Evolutionary conservation across 2,797 vertebrate genomes (phyloP).

Genomic region (Notolabrus celidotus): DNA sequence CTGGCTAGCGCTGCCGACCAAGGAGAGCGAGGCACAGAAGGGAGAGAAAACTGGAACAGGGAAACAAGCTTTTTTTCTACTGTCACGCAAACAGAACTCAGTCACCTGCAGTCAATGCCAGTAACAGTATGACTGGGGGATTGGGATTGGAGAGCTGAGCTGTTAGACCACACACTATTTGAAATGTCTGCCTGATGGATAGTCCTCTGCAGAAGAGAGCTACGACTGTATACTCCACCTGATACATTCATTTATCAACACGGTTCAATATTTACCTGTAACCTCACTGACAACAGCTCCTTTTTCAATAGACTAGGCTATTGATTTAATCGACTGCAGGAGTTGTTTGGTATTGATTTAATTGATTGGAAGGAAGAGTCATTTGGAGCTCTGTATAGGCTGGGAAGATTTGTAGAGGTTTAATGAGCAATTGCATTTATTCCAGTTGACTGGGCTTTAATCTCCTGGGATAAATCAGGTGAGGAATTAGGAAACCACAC

Average conservation of each 20-base stretch:
- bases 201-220: constrained; percentile 55
- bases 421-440: constrained; percentile 71
- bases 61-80: constrained; percentile 63
- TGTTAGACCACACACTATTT: constrained; percentile 64
- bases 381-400: constrained; percentile 37
- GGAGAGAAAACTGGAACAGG: constrained; percentile 58
- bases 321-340: constrained; percentile 64
- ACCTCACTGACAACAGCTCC: constrained; percentile 47
- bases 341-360: constrained; percentile 73
- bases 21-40: constrained; percentile 64
- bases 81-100: constrained; percentile 56
- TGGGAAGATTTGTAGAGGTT: constrained; percentile 61
- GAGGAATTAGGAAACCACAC: constrained; percentile 44
- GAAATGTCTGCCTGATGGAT: constrained; percentile 74
- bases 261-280: constrained; percentile 72
- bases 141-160: constrained; percentile 54
- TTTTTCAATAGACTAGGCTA: constrained; percentile 59
- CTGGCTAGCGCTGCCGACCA: constrained; percentile 71
- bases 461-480: constrained; percentile 63
- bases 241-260: constrained; percentile 69
- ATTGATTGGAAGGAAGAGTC: constrained; percentile 61
- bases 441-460: constrained; percentile 62
- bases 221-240: constrained; percentile 34
- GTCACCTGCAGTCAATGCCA: constrained; percentile 62
- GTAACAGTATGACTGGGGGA: constrained; percentile 51